Evolutionary conservation across 2,113 vertebrate species (phyloP), one percentile per base, ranked within the genome.

Genomic region (Vicugna pacos): DNA sequence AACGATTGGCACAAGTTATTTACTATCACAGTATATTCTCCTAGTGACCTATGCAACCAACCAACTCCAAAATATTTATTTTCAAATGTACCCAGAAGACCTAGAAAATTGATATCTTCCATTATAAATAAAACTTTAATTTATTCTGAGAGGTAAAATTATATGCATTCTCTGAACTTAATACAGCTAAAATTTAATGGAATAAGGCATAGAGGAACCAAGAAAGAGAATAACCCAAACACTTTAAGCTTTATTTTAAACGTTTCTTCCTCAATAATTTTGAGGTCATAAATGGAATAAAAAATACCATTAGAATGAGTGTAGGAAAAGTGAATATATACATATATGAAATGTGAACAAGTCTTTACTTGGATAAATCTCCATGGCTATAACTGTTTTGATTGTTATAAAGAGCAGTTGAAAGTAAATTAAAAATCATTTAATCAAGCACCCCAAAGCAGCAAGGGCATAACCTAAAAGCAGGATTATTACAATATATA

Each of bases 91-190:
- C 22, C 24, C 9, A 56, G 20, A 60, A 56, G 80, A 80, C 32
- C 1, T 80, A 80, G 22, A 86, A 91, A 69, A 86, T 32, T 17
- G 8, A 24, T 64, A 85, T 35, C 30, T 22, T 38, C 35, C 2
- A 52, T 84, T 54, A 56, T 86, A 94, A 92, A 60, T 90, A 86
- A 82, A 62, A 20, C 6, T 13, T 89, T 79, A 90, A 30, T 35
- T 88, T 46, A 26, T 73, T 81, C 65, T 65, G 72, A 84, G 79
- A 69, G 4, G 14, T 88, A 88, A 67, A 77, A 75, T 26, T 73
- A 8, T 56, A 24, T 46, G 13, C 0, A 89, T 80, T 76, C 12
- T 70, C 12, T 86, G 42, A 81, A 73, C 28, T 62, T 38, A 85
- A 69, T 75, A n/a, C 0, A 52, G 62, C 8, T 87, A 80, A 75